A percentile compares a stretch with the other conserved stretches of the same genome.
Evolutionary conservation across 2,888 invertebrate species (phyloP).

Genomic region (Polylopha cassiicola): DNA sequence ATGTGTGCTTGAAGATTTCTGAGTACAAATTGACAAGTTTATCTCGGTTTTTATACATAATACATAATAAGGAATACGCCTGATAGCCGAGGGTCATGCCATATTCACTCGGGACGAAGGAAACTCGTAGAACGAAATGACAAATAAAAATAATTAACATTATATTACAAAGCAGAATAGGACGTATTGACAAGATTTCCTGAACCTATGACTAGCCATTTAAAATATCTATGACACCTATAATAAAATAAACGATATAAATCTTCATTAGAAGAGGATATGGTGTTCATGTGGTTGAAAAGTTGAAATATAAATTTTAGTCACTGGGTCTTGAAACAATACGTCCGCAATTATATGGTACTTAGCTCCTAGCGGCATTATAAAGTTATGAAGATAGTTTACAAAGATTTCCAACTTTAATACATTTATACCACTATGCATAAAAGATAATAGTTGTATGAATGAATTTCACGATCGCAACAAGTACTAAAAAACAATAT

Average conservation of each 20-base stretch:
- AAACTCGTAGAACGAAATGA: conserved; percentile 55
- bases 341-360: conserved; percentile 8
- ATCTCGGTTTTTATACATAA: neutral
- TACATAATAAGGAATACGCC: conserved; percentile 25
- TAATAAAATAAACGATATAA: conserved; percentile 47
- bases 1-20: conserved; percentile 7
- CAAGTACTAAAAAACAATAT: too few species aligned
- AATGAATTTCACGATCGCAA: too few species aligned
- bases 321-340: conserved; percentile 3
- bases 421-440: too few species aligned
- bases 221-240: conserved; percentile 63
- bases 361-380: conserved; percentile 1
- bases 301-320: conserved; percentile 1
- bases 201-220: conserved; percentile 73
- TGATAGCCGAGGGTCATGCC: conserved; percentile 52
- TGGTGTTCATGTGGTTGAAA: conserved; percentile 2
- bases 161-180: conserved; percentile 73
- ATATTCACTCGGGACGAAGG: conserved; percentile 48
- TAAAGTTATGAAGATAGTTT: neutral
- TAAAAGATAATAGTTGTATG: too few species aligned
- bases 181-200: conserved; percentile 72
- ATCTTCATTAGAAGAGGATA: neutral
- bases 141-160: conserved; percentile 71
- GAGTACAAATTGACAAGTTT: conserved; percentile 6
- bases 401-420: too few species aligned